A percentile compares a stretch with the other conserved stretches of the same genome.
These are phyloP conservation scores for Eleutherodactylus coqui DNA, from an alignment of 2,797 vertebrate species.

Conservation along the genomic window DNA sequence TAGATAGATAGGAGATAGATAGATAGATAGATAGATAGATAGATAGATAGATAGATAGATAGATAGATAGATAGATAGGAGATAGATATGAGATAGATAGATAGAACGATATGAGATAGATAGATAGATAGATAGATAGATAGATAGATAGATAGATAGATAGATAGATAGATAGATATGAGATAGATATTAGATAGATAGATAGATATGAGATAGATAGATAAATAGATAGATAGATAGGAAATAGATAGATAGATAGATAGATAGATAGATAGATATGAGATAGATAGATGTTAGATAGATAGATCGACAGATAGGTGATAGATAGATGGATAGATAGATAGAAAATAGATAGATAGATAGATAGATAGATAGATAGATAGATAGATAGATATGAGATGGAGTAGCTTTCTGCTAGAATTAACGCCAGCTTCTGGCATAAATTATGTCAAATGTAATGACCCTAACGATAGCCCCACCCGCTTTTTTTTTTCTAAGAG, in stretches of 20 bases:
- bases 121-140: conserved; percentile 10
- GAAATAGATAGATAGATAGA: not conserved
- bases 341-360: not conserved
- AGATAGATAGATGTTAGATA: too few relatives aligned
- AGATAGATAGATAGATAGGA: conserved; percentile 17
- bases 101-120: too few relatives aligned
- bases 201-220: too few relatives aligned
- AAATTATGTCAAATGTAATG: too few relatives aligned
- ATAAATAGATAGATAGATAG: too few relatives aligned
- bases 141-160: not conserved
- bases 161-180: not conserved
- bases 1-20: conserved; percentile 31
- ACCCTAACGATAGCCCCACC: too few relatives aligned
- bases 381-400: not conserved
- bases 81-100: not conserved
- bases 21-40: not conserved
- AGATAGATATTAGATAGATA: not conserved
- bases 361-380: not conserved
- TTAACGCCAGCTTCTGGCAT: too few relatives aligned
- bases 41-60: not conserved
- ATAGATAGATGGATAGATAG: not conserved
- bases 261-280: conserved; percentile 8
- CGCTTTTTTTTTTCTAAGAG: too few relatives aligned
- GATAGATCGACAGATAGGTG: not conserved
- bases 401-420: too few relatives aligned